Evolutionary conservation across 2,797 vertebrate species (phyloP).

Genomic region (Orientallactaga sibirica): DNA sequence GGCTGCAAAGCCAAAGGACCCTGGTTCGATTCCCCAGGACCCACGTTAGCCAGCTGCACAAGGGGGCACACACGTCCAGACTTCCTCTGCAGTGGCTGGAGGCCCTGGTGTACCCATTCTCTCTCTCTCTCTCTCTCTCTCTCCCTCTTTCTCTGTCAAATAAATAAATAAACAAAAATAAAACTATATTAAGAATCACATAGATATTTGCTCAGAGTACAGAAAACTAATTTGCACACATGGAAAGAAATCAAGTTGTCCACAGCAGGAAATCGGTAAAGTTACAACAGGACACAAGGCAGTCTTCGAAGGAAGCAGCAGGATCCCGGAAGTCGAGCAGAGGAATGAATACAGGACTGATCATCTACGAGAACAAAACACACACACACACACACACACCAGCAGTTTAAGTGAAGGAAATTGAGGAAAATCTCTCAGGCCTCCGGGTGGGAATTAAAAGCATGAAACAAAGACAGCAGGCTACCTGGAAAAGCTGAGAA

Average conservation of each 20-base stretch:
- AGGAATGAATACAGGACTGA: background rate
- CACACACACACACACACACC: background rate
- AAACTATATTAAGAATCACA: background rate
- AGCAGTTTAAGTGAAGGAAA: conserved; percentile 33
- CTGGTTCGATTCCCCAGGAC: too few relatives aligned
- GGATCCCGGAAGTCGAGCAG: background rate
- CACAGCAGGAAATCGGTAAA: background rate
- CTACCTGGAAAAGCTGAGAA: background rate
- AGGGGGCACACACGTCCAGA: too few relatives aligned
- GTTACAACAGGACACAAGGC: background rate
- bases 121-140: too few relatives aligned
- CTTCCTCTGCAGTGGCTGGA: too few relatives aligned
- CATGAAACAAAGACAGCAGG: background rate
- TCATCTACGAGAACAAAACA: background rate
- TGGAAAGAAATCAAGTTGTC: background rate
- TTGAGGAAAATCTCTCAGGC: background rate
- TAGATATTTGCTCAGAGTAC: background rate
- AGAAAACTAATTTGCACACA: background rate
- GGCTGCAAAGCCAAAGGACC: too few relatives aligned
- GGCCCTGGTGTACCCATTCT: too few relatives aligned
- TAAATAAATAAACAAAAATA: too few relatives aligned
- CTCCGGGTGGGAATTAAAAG: conserved; percentile 34
- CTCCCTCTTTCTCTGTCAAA: too few relatives aligned
- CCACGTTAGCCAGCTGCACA: too few relatives aligned
- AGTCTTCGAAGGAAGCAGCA: background rate